These are phyloP conservation scores for Dolichallabes microphthalmus DNA, from an alignment of 2,113 vertebrate genomes.

Conservation along the genomic window DNA sequence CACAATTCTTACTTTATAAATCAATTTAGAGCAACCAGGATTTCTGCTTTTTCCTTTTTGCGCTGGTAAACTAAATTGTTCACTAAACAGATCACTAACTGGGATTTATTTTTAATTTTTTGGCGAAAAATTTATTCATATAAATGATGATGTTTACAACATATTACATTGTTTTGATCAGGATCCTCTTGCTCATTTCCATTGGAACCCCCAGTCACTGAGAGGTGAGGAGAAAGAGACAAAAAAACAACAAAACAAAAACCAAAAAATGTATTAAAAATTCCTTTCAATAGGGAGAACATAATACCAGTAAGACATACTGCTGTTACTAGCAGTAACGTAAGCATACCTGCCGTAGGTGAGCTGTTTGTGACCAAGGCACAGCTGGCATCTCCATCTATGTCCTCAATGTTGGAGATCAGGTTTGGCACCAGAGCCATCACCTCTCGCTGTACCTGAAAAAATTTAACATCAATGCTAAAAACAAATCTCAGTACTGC, in stretches of 20 bases:
- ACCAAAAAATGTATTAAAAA: neutral
- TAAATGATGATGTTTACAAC: neutral
- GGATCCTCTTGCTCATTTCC: conserved; percentile 58
- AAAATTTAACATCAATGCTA: neutral
- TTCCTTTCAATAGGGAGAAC: neutral
- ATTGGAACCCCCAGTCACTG: conserved; percentile 53
- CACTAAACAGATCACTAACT: neutral
- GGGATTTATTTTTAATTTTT: neutral
- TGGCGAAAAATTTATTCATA: neutral
- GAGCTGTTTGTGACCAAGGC: conserved; percentile 40
- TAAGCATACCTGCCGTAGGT: conserved; percentile 45
- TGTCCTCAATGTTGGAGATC: conserved; percentile 54
- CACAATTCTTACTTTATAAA: too few species aligned
- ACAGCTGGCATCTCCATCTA: conserved; percentile 52
- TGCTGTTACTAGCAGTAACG: neutral
- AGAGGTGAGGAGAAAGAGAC: neutral
- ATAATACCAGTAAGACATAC: neutral
- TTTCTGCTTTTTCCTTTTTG: neutral
- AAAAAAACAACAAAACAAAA: neutral
- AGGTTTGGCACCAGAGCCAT: conserved; percentile 55
- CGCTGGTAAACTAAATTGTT: neutral
- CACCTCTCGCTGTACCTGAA: conserved; percentile 57
- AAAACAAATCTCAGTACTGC: neutral
- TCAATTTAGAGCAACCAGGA: neutral
- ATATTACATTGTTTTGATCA: conserved; percentile 61